Conservation (phyloP, 2,888 invertebrate species). For the Isotomurus palustris region DNA sequence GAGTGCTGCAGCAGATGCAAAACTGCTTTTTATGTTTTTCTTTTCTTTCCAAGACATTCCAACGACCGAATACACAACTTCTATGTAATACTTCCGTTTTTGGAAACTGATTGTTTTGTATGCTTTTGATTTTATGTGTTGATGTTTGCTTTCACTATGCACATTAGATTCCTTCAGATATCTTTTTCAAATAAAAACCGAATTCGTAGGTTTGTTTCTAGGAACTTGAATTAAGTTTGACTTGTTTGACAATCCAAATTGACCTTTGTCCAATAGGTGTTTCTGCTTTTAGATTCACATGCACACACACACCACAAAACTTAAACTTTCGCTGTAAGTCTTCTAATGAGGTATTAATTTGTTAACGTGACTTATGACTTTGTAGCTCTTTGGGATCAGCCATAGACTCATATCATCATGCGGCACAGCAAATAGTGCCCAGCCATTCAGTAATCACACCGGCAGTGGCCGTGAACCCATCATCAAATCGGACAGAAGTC, state of each 20-base stretch:
- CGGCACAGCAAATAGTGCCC: constrained; percentile 46
- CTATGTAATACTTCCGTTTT: background rate
- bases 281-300: too few relatives aligned
- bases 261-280: too few relatives aligned
- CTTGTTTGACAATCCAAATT: too few relatives aligned
- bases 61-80: background rate
- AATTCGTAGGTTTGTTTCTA: too few relatives aligned
- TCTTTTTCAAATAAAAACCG: too few relatives aligned
- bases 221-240: too few relatives aligned
- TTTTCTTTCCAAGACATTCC: constrained; percentile 1
- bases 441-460: constrained; percentile 47
- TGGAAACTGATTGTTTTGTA: background rate
- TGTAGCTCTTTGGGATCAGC: constrained; percentile 26
- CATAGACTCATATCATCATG: constrained; percentile 15
- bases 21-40: constrained; percentile 17
- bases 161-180: too few relatives aligned
- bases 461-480: constrained; percentile 48
- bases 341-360: background rate
- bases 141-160: background rate
- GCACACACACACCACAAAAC: too few relatives aligned
- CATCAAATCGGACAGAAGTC: constrained; percentile 62
- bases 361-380: background rate
- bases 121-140: background rate
- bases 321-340: background rate
- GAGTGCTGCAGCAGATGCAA: constrained; percentile 12